A percentile compares a stretch with the other conserved stretches of the same genome.
phyloP scores from a whole-genome alignment of 1,140 invertebrate genomes.

The Galendromus occidentalis region DNA sequence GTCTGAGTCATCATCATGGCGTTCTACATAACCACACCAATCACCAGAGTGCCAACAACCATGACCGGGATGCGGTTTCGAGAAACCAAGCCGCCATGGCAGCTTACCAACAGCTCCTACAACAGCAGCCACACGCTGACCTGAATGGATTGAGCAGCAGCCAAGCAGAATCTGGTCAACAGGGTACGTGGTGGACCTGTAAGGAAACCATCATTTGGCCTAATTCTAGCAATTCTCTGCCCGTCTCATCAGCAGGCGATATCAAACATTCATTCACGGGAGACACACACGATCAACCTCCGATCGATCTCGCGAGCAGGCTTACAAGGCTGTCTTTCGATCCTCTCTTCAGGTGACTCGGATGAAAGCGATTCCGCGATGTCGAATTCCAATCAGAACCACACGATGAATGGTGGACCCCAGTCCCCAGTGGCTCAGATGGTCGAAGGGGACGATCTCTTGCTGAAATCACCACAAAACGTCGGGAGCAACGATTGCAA shows the following conservation, averaged over 20 bases:
- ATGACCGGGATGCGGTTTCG: not conserved
- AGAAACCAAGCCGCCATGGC: not conserved
- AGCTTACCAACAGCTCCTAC: constrained; percentile 1
- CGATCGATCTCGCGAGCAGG: too few species aligned
- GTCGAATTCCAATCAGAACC: not conserved
- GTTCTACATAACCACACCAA: not conserved
- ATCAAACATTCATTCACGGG: too few species aligned
- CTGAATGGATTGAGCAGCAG: not conserved
- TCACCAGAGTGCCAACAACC: constrained; percentile 3
- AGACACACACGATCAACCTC: too few species aligned
- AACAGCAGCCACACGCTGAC: not conserved
- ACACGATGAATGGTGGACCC: not conserved
- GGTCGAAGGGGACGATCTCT: constrained; percentile 7
- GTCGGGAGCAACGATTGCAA: not conserved
- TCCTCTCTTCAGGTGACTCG: not conserved
- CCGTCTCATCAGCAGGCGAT: too few species aligned
- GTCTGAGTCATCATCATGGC: not conserved
- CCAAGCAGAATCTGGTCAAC: not conserved
- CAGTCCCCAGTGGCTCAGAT: not conserved
- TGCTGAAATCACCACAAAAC: not conserved
- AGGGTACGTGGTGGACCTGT: too few species aligned
- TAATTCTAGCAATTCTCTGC: too few species aligned
- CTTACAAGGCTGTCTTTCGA: too few species aligned
- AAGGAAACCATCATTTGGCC: too few species aligned
- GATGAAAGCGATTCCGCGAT: constrained; percentile 1